Evolutionary conservation across 2,797 vertebrate genomes (phyloP).

Genomic region (Betta splendens): DNA sequence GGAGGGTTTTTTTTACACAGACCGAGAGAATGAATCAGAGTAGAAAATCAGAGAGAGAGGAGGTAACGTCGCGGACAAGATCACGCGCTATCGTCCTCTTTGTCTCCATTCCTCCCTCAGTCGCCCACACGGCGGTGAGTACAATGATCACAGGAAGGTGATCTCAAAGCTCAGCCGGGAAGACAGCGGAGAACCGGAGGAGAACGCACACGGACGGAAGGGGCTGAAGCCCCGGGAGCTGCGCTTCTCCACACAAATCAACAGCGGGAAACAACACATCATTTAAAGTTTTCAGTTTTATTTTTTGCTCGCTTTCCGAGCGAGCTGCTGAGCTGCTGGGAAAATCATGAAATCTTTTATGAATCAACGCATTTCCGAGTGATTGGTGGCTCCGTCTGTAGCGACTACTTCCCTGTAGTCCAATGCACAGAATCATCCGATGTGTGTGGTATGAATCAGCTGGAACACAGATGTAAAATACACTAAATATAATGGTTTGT

Average conservation of each 20-base stretch:
- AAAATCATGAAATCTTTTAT: too few species aligned
- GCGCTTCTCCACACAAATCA: slow-evolving; percentile 17
- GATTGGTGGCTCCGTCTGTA: too few species aligned
- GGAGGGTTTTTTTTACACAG: slow-evolving; percentile 17
- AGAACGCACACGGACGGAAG: slow-evolving; percentile 4
- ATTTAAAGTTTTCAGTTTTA: too few species aligned
- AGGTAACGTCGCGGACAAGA: slow-evolving; percentile 31
- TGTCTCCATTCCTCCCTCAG: slow-evolving; percentile 39
- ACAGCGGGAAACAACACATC: not conserved
- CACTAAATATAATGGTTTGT: too few species aligned
- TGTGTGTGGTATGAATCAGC: too few species aligned
- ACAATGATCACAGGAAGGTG: slow-evolving; percentile 68
- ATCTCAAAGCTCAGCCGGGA: slow-evolving; percentile 62
- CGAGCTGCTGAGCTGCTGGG: too few species aligned
- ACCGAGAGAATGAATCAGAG: slow-evolving; percentile 14
- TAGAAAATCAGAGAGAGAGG: slow-evolving; percentile 46
- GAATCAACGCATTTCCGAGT: too few species aligned
- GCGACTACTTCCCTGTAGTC: too few species aligned
- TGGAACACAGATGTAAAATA: too few species aligned
- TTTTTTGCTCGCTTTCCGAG: too few species aligned
- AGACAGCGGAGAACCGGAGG: slow-evolving; percentile 31
- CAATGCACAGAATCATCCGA: too few species aligned
- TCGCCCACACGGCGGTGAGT: slow-evolving; percentile 59
- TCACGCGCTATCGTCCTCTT: slow-evolving; percentile 34
- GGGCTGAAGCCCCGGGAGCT: slow-evolving; percentile 17